A percentile compares a stretch with the other conserved stretches of the same genome.
phyloP scores from a whole-genome alignment of 2,888 invertebrate species.

The Drosophila yooni region DNA sequence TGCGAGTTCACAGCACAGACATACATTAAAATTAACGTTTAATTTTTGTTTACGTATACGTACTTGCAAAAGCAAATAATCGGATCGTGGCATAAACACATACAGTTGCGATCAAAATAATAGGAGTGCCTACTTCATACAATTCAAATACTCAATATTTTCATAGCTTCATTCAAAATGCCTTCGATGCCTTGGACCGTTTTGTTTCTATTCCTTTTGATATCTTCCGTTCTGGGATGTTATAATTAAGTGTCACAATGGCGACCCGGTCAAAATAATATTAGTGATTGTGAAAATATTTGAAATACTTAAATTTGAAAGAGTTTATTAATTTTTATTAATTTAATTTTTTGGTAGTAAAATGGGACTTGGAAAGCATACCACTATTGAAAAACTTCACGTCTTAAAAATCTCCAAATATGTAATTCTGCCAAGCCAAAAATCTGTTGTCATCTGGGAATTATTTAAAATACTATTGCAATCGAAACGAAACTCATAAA shows the following conservation, averaged over 20 bases:
- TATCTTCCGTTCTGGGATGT: background rate
- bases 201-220: background rate
- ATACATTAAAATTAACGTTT: background rate
- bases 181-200: background rate
- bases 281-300: background rate
- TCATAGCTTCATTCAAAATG: background rate
- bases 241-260: background rate
- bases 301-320: background rate
- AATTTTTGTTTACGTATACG: conserved; percentile 21
- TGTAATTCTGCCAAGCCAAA: background rate
- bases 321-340: background rate
- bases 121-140: background rate
- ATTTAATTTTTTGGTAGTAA: background rate
- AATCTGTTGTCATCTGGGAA: background rate
- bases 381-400: background rate
- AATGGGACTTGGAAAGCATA: background rate
- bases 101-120: background rate
- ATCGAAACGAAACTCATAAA: background rate
- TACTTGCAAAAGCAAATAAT: conserved; percentile 17
- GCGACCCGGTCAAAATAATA: background rate
- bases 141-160: background rate
- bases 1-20: background rate
- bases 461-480: background rate
- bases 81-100: background rate
- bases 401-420: background rate